Conservation (phyloP, 2,888 invertebrate genomes). For the Drosophila vallismaia region DNA sequence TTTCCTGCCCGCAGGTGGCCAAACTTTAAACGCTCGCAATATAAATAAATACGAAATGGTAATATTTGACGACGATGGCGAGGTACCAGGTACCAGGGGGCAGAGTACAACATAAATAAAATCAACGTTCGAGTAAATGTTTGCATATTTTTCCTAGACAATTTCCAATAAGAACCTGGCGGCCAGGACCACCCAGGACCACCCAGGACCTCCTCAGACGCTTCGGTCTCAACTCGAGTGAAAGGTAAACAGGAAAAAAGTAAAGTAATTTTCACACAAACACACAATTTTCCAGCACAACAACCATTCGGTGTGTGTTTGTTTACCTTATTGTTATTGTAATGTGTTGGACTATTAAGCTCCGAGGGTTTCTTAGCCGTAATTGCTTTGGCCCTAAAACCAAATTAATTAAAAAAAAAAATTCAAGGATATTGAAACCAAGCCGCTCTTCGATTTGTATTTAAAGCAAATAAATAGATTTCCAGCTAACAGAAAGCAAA, state of each 20-base stretch:
- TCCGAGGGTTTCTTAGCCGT: slow-evolving; percentile 25
- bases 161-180: slow-evolving; percentile 60
- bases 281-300: slow-evolving; percentile 3
- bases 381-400: slow-evolving; percentile 38
- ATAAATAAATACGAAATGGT: slow-evolving; percentile 74
- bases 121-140: slow-evolving; percentile 78
- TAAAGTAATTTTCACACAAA: slow-evolving; percentile 29
- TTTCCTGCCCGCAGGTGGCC: slow-evolving; percentile 66
- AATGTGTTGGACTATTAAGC: slow-evolving; percentile 38
- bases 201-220: slow-evolving; percentile 15
- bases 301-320: neutral
- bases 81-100: neutral
- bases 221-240: slow-evolving; percentile 10
- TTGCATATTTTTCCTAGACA: slow-evolving; percentile 77
- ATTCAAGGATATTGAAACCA: slow-evolving; percentile 3
- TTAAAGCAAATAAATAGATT: neutral
- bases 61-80: slow-evolving; percentile 55
- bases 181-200: too few relatives aligned
- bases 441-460: too few relatives aligned
- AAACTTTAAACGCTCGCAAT: slow-evolving; percentile 75
- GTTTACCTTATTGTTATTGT: slow-evolving; percentile 41
- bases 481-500: slow-evolving; percentile 1
- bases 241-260: slow-evolving; percentile 33
- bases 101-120: slow-evolving; percentile 67
- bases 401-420: slow-evolving; percentile 42